These are phyloP conservation scores for Nomada ruficornis DNA, from an alignment of 2,888 invertebrate genomes.

Conservation along the genomic window DNA sequence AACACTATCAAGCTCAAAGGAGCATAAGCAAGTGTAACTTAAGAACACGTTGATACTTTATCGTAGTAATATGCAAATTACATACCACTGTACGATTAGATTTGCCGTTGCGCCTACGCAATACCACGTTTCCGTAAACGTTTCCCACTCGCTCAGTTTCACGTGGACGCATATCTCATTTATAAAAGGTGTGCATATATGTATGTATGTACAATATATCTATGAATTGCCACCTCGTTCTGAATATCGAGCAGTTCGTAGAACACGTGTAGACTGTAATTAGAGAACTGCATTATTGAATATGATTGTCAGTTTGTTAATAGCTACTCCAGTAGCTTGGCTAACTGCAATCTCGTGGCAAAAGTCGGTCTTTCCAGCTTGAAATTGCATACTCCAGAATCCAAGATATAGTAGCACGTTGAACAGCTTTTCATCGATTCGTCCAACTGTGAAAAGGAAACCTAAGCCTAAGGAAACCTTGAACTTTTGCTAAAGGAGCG, in stretches of 20 bases:
- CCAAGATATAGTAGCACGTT: background rate
- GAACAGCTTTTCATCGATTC: background rate
- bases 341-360: background rate
- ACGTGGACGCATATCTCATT: background rate
- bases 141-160: background rate
- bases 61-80: slow-evolving; percentile 13
- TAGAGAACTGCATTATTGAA: slow-evolving; percentile 1
- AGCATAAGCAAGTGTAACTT: too few species aligned
- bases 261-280: background rate
- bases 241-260: background rate
- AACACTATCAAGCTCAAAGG: too few species aligned
- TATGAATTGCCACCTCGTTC: too few species aligned
- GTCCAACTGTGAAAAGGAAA: background rate
- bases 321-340: background rate
- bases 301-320: slow-evolving; percentile 19
- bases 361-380: background rate
- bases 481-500: background rate
- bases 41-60: background rate
- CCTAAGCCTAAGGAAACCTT: background rate
- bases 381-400: background rate
- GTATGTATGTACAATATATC: too few species aligned
- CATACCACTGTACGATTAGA: background rate
- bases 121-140: background rate
- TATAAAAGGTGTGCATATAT: background rate
- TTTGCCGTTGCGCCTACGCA: slow-evolving; percentile 9